phyloP scores from a whole-genome alignment of 2,113 vertebrate genomes.

The Atlantisia rogersi region DNA sequence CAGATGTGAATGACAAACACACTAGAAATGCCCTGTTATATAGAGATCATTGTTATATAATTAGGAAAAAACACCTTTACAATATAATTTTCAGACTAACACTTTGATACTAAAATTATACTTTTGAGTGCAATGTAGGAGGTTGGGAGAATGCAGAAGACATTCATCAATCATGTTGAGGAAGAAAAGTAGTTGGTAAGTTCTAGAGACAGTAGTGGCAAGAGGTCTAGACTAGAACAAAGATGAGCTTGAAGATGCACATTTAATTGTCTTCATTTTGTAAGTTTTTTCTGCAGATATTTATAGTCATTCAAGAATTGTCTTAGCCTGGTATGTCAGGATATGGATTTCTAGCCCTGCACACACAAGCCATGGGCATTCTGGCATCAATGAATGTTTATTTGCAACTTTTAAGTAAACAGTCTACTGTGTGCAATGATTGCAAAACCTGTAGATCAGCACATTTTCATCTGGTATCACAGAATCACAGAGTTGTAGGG shows the following conservation, averaged over 20 bases:
- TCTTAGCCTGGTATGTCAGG: not conserved
- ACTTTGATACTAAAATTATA: not conserved
- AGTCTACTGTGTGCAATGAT: not conserved
- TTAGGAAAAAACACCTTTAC: not conserved
- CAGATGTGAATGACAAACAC: not conserved
- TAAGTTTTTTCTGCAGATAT: not conserved
- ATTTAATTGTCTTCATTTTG: not conserved
- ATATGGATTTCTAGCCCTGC: not conserved
- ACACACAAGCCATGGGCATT: not conserved
- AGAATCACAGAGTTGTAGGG: too few relatives aligned
- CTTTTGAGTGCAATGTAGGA: not conserved
- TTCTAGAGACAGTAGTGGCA: not conserved
- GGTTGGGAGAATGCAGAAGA: not conserved
- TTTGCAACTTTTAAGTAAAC: not conserved
- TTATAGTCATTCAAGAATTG: not conserved
- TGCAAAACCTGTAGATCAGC: not conserved
- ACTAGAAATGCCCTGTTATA: not conserved
- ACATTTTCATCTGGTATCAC: not conserved
- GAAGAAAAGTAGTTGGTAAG: not conserved
- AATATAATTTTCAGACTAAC: not conserved
- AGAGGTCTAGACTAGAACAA: not conserved
- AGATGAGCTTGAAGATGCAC: not conserved
- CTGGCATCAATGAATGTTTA: not conserved
- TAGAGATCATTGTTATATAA: not conserved
- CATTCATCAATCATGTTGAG: not conserved